Percentiles rank a stretch among this genome's conserved stretches.
Conservation (phyloP, 2,888 invertebrate species). For the Pseudoips prasinana region DNA sequence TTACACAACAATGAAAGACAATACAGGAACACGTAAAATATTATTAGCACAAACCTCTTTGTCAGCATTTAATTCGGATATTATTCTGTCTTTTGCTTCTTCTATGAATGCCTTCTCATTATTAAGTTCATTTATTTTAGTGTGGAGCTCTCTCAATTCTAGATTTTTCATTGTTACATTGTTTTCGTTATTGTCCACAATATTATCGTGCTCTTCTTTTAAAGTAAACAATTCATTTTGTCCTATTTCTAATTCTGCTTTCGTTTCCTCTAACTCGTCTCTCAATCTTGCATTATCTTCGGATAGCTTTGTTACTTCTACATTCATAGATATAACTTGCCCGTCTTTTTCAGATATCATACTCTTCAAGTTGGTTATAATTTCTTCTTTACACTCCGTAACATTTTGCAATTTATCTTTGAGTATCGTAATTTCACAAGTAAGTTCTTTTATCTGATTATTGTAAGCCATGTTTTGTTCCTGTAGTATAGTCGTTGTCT, state of each 20-base stretch:
- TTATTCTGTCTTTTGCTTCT: slow-evolving; percentile 40
- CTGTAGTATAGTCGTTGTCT: slow-evolving; percentile 35
- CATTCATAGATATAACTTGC: slow-evolving; percentile 57
- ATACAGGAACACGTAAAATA: slow-evolving; percentile 8
- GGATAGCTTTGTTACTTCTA: slow-evolving; percentile 57
- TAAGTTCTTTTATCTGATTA: slow-evolving; percentile 62
- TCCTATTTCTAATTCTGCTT: slow-evolving; percentile 62
- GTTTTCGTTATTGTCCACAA: slow-evolving; percentile 43
- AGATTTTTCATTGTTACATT: slow-evolving; percentile 53
- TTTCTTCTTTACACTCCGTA: slow-evolving; percentile 52
- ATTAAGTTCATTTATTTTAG: slow-evolving; percentile 44
- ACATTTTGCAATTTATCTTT: slow-evolving; percentile 68
- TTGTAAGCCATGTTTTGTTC: slow-evolving; percentile 65
- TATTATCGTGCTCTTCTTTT: slow-evolving; percentile 53
- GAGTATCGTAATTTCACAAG: slow-evolving; percentile 53
- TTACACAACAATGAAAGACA: too few relatives aligned
- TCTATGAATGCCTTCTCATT: slow-evolving; percentile 33
- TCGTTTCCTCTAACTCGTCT: slow-evolving; percentile 58
- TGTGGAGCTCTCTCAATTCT: slow-evolving; percentile 51
- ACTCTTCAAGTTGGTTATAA: slow-evolving; percentile 50
- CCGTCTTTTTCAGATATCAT: slow-evolving; percentile 57
- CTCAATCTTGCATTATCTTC: slow-evolving; percentile 48
- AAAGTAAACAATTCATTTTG: slow-evolving; percentile 55
- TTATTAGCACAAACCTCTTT: slow-evolving; percentile 60
- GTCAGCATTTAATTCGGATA: slow-evolving; percentile 36